Evolutionary conservation across 2,113 vertebrate genomes (phyloP).

Genomic region (Anolis sagrei): DNA sequence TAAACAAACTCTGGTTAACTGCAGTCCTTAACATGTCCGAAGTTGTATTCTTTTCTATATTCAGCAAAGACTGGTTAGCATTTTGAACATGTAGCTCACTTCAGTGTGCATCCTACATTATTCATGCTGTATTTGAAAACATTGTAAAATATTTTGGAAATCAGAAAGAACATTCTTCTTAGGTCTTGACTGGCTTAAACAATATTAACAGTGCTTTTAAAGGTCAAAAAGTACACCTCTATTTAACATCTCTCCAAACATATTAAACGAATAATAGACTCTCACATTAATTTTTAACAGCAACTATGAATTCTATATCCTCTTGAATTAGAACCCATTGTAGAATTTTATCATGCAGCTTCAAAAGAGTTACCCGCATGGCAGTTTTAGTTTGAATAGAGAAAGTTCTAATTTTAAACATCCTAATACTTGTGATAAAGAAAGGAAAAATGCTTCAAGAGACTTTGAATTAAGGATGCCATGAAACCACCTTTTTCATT

Average conservation of each 20-base stretch:
- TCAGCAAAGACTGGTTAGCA: not conserved
- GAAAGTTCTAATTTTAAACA: conserved; percentile 6
- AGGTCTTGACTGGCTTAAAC: not conserved
- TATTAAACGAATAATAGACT: conserved; percentile 50
- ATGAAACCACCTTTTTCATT: too few relatives aligned
- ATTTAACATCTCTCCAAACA: conserved; percentile 39
- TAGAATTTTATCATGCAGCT: conserved; percentile 31
- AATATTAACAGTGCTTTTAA: conserved; percentile 21
- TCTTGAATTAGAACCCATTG: conserved; percentile 50
- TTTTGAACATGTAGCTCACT: not conserved
- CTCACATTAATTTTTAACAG: conserved; percentile 59
- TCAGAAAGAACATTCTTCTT: not conserved
- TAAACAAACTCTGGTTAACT: too few relatives aligned
- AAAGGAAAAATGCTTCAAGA: not conserved
- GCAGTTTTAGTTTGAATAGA: conserved; percentile 22
- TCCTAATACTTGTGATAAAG: rapidly evolving
- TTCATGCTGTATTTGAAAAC: conserved; percentile 2
- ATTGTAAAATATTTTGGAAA: conserved; percentile 47
- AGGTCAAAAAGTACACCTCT: conserved; percentile 51
- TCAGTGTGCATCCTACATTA: conserved; percentile 31
- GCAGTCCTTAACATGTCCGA: too few relatives aligned
- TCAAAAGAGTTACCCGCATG: not conserved
- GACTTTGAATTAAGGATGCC: too few relatives aligned
- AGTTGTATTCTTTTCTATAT: not conserved
- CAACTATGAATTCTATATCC: conserved; percentile 40